Evolutionary conservation across 2,113 vertebrate species (phyloP).

Genomic region (Trichechus manatus): DNA sequence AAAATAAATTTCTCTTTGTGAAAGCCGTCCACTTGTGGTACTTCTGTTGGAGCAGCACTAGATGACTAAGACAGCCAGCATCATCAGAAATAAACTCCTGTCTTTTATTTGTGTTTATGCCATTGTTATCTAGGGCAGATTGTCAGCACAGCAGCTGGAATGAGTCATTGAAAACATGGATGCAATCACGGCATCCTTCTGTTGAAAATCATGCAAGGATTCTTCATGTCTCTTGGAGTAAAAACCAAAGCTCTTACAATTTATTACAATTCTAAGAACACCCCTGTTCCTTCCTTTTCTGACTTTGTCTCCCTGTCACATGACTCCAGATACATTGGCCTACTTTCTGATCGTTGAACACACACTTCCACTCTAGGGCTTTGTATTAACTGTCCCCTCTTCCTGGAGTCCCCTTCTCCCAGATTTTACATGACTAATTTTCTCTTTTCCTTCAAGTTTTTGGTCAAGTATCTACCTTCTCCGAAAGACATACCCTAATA

Average conservation of each 20-base stretch:
- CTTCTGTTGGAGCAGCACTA: no score
- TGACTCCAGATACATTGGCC: background rate
- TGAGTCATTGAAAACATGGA: background rate
- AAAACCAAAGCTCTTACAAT: background rate
- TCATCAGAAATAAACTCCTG: background rate
- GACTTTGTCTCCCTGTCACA: no score
- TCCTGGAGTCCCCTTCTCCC: background rate
- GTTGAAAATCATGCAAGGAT: background rate
- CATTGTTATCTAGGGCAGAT: background rate
- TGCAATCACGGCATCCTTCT: background rate
- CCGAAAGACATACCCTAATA: background rate
- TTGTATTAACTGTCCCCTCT: fast-evolving
- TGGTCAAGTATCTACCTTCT: background rate
- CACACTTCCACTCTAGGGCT: background rate
- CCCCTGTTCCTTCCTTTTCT: background rate
- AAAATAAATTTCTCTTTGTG: no score
- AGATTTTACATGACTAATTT: background rate
- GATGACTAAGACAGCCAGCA: background rate
- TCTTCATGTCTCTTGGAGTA: background rate
- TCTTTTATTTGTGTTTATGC: background rate
- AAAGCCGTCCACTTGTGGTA: no score
- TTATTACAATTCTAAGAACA: background rate
- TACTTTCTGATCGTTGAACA: background rate
- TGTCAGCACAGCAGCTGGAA: background rate
- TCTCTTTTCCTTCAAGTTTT: background rate